phyloP scores from a whole-genome alignment of 2,888 invertebrate species.

The Netelia fuscicornis region DNA sequence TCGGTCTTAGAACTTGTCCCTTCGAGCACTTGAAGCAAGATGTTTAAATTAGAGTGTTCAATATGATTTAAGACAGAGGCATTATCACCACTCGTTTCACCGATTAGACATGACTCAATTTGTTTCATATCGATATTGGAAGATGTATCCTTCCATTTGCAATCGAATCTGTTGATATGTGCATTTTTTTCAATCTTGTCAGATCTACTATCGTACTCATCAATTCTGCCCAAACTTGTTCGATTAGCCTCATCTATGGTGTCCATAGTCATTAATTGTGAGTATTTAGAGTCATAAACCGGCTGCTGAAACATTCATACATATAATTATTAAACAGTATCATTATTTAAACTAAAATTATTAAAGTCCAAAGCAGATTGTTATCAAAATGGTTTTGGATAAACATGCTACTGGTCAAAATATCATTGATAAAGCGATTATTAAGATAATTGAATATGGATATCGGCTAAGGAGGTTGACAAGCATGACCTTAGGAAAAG shows the following conservation, averaged over 20 bases:
- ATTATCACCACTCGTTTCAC: slow-evolving; percentile 24
- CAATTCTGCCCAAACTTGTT: slow-evolving; percentile 61
- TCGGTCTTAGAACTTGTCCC: slow-evolving; percentile 37
- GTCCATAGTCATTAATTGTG: slow-evolving; percentile 67
- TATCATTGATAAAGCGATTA: background rate
- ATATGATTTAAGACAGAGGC: slow-evolving; percentile 44
- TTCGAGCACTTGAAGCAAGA: slow-evolving; percentile 64
- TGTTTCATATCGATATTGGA: slow-evolving; percentile 38
- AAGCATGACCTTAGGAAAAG: background rate
- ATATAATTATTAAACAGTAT: background rate
- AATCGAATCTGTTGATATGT: slow-evolving; percentile 31
- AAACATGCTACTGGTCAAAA: background rate
- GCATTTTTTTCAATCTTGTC: slow-evolving; percentile 51
- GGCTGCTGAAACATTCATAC: slow-evolving; percentile 73
- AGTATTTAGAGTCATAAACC: slow-evolving; percentile 73
- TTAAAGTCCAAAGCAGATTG: background rate
- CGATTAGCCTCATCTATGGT: slow-evolving; percentile 71
- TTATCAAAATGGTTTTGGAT: background rate
- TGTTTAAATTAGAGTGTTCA: slow-evolving; percentile 69
- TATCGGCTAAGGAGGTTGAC: background rate
- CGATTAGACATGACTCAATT: slow-evolving; percentile 16
- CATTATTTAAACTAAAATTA: background rate
- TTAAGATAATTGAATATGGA: background rate
- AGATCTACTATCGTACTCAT: slow-evolving; percentile 33
- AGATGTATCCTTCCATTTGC: slow-evolving; percentile 34